Evolutionary conservation across 2,888 invertebrate species (phyloP).

Genomic region (Dromius quadrimaculatus): DNA sequence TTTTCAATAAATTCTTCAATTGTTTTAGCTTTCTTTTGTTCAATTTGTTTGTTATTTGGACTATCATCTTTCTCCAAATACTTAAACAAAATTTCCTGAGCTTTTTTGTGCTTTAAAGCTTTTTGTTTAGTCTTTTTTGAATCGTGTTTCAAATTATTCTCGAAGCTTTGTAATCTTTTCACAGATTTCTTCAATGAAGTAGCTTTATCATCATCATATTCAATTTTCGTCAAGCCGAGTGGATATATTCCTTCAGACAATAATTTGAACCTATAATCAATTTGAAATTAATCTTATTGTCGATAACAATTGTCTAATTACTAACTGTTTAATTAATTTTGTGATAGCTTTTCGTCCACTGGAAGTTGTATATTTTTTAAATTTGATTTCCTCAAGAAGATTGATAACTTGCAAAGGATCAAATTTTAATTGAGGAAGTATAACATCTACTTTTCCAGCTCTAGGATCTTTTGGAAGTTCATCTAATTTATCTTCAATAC

Average conservation of each 20-base stretch:
- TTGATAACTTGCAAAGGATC: conserved; percentile 71
- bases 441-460: conserved; percentile 83
- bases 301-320: conserved; percentile 44
- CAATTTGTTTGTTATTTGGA: conserved; percentile 48
- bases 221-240: conserved; percentile 71
- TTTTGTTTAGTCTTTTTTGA: conserved; percentile 61
- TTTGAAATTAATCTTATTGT: too few species aligned
- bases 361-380: conserved; percentile 68
- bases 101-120: conserved; percentile 53
- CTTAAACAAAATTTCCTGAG: conserved; percentile 54
- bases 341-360: conserved; percentile 72
- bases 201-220: conserved; percentile 59
- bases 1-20: conserved; percentile 52
- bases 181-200: conserved; percentile 61
- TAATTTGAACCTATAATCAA: conserved; percentile 71
- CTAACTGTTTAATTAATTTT: conserved; percentile 68
- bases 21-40: conserved; percentile 44
- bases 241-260: conserved; percentile 76
- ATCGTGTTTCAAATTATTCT: conserved; percentile 59
- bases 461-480: conserved; percentile 74
- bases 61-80: conserved; percentile 58
- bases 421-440: conserved; percentile 77
- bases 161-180: conserved; percentile 62
- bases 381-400: conserved; percentile 69
- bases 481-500: conserved; percentile 54